These are phyloP conservation scores for Perodicticus potto DNA, from an alignment of 2,797 vertebrate genomes.

Conservation along the genomic window DNA sequence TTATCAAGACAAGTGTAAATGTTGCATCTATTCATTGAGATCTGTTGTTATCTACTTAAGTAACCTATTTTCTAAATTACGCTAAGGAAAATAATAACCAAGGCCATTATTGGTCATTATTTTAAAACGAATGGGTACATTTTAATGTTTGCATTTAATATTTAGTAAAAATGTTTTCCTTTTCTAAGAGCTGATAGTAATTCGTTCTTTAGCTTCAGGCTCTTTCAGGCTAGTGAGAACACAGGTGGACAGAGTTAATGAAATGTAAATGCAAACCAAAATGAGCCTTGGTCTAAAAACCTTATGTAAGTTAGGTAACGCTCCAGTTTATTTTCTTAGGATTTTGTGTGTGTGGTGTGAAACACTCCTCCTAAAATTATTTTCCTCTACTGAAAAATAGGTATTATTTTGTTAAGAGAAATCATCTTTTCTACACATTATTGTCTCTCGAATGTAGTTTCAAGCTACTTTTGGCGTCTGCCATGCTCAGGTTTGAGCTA, in stretches of 20 bases:
- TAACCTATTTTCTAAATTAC: background rate
- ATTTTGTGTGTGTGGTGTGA: background rate
- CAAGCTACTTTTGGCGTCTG: background rate
- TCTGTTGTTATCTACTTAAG: background rate
- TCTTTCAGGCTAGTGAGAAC: background rate
- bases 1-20: conserved; percentile 5
- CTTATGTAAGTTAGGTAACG: conserved; percentile 13
- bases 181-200: background rate
- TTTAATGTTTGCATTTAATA: conserved; percentile 44
- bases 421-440: background rate
- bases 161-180: background rate
- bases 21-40: background rate
- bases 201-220: background rate
- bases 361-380: conserved; percentile 47
- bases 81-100: background rate
- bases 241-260: conserved; percentile 49
- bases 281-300: background rate
- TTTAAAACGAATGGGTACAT: conserved; percentile 44
- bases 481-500: background rate
- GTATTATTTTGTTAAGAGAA: background rate
- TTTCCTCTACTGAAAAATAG: background rate
- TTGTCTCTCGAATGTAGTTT: background rate
- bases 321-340: conserved; percentile 47
- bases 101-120: background rate
- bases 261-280: conserved; percentile 62